A percentile compares a stretch with the other conserved stretches of the same genome.
Evolutionary conservation across 1,140 invertebrate species (phyloP).

Genomic region (Zaprionus tsacasi): DNA sequence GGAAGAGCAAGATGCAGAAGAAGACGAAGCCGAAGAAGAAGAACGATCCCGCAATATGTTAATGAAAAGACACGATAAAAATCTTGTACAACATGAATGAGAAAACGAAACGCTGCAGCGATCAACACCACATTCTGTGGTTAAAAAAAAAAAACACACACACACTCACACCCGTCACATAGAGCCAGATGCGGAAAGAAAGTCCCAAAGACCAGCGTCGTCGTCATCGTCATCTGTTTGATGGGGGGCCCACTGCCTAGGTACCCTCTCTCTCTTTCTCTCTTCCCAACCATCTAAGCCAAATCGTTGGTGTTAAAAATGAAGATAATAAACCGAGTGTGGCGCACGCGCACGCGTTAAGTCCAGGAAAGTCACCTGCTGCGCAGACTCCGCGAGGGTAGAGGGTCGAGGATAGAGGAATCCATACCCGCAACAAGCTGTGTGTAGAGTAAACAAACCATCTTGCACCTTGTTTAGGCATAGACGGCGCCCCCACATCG

Average conservation of each 20-base stretch:
- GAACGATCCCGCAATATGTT: slow-evolving; percentile 67
- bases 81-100: slow-evolving; percentile 79
- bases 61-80: slow-evolving; percentile 74
- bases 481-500: slow-evolving; percentile 46
- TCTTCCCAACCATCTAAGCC: background rate
- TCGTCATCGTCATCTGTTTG: slow-evolving; percentile 69
- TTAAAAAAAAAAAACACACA: background rate
- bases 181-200: slow-evolving; percentile 47
- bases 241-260: slow-evolving; percentile 18
- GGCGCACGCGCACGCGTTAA: slow-evolving; percentile 62
- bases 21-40: slow-evolving; percentile 25
- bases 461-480: slow-evolving; percentile 1
- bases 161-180: background rate
- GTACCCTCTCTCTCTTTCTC: slow-evolving; percentile 1
- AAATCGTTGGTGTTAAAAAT: slow-evolving; percentile 71
- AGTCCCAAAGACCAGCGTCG: slow-evolving; percentile 36
- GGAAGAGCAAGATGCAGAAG: slow-evolving; percentile 12
- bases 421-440: slow-evolving; percentile 30
- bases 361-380: slow-evolving; percentile 72
- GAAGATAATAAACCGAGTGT: slow-evolving; percentile 73
- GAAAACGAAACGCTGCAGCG: slow-evolving; percentile 61
- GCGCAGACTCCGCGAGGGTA: slow-evolving; percentile 31
- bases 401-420: background rate
- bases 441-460: slow-evolving; percentile 42
- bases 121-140: slow-evolving; percentile 69